Base-by-base conservation (phyloP, 2,888 invertebrate species). In the Capitulum mitella region DNA sequence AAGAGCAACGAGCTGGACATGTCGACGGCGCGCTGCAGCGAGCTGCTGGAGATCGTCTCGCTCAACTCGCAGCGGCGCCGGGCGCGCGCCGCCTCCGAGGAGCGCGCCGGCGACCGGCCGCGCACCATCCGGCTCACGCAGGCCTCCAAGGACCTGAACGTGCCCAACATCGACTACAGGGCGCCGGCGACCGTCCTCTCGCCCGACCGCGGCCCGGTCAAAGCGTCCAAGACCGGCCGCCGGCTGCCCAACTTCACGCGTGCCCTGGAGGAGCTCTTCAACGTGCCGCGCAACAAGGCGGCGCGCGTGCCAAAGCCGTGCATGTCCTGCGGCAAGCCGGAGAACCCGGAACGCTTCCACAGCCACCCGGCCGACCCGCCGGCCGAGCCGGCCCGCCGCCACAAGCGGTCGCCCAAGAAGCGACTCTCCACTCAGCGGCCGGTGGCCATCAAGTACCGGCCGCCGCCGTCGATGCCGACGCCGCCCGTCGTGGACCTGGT, bases 331-430 rank as follows among this genome's bases (percentile, higher is more conserved):
- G 90, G 90, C 2, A 87, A 91, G 34, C 88, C 89, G 2, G 90
- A 91, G 84, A 88, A 89, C 80, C 91, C 92, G 0, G 92, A 92
- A 83, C 86, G 92, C 26, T 88, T 89, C 81, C 89, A 90, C 83
- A 89, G 89, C 83, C 89, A 89, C 83, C 89, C 89, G 2, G 79
- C 78, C 46, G 79, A 81, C 78, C 78, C 79, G 77, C 78, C 77
- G 16, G 80, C 80, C 78, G 81, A 78, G 80, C 80, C 78, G 81
- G 78, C 48, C 80, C 81, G 58, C 70, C 80, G 19, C 78, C 79
- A 22, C 32, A 77, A 79, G 74, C 81, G 80, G 64, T 78, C 79
- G 40, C 46, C 77, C 75, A 88, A 88, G 79, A 87, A 75, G 89
- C 26, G 87, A 88, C 58, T 91, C 91, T 83, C 90, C 90, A 83